A percentile compares a stretch with the other conserved stretches of the same genome.
Evolutionary conservation across 2,797 vertebrate genomes (phyloP).

Genomic region (Sebastes matsubarae): DNA sequence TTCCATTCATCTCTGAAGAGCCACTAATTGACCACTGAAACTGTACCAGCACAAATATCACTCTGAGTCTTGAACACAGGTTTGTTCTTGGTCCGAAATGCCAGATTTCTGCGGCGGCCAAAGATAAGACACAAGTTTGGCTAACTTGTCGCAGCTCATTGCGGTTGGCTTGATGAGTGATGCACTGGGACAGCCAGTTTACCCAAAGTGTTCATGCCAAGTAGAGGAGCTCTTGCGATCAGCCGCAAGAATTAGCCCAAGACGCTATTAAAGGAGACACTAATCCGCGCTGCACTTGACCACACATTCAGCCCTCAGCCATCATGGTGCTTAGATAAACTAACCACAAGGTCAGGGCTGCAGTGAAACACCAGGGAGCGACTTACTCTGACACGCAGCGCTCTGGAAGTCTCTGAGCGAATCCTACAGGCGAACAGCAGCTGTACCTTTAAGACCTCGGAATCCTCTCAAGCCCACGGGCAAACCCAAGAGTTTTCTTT

Average conservation of each 20-base stretch:
- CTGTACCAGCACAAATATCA: slow-evolving; percentile 9
- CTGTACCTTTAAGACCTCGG: slow-evolving; percentile 33
- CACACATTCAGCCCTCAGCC: slow-evolving; percentile 63
- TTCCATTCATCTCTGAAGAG: not conserved
- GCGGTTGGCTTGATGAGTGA: slow-evolving; percentile 47
- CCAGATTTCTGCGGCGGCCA: slow-evolving; percentile 6
- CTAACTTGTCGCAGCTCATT: slow-evolving; percentile 34
- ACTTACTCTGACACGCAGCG: slow-evolving; percentile 33
- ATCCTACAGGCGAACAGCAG: slow-evolving; percentile 1
- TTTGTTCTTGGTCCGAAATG: slow-evolving; percentile 12
- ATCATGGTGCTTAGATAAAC: slow-evolving; percentile 59
- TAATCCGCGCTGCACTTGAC: slow-evolving; percentile 76
- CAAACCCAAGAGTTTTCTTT: not conserved
- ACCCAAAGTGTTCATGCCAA: slow-evolving; percentile 62
- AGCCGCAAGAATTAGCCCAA: slow-evolving; percentile 70
- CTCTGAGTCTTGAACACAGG: not conserved
- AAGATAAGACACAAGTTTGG: slow-evolving; percentile 19
- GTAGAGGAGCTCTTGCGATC: slow-evolving; percentile 56
- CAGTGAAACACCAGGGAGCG: slow-evolving; percentile 30
- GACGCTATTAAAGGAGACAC: slow-evolving; percentile 76
- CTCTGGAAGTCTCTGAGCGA: slow-evolving; percentile 17
- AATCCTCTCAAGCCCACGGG: slow-evolving; percentile 35
- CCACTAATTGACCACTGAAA: not conserved
- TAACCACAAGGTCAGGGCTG: slow-evolving; percentile 65
- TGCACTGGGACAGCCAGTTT: slow-evolving; percentile 56